Conservation (phyloP, 2,113 vertebrate species). For the Hystrix brachyura region DNA sequence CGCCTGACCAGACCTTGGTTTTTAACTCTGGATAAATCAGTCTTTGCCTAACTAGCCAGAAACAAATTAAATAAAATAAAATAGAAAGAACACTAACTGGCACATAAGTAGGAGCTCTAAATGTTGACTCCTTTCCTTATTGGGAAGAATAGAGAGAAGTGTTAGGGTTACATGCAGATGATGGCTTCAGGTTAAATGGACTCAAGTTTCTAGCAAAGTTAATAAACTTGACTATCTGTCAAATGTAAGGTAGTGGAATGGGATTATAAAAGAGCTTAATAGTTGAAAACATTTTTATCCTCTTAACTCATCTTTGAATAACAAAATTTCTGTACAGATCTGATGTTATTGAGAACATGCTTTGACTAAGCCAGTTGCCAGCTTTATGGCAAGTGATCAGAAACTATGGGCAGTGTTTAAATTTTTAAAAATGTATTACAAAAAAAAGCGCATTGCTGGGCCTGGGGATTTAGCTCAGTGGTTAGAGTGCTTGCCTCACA, state of each 20-base stretch:
- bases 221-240: background rate
- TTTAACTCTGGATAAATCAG: background rate
- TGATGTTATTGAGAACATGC: background rate
- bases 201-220: background rate
- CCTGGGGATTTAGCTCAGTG: too few relatives aligned
- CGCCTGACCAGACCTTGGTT: background rate
- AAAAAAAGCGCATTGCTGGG: background rate
- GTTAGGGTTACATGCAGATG: background rate
- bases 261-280: slow-evolving; percentile 7
- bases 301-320: background rate
- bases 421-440: background rate
- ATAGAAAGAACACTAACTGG: background rate
- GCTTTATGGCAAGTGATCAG: background rate
- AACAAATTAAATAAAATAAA: slow-evolving; percentile 18
- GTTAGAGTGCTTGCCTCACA: too few relatives aligned
- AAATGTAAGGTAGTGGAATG: background rate
- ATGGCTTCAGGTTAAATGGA: background rate
- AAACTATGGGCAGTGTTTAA: background rate
- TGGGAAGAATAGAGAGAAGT: background rate
- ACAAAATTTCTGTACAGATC: background rate
- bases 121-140: background rate
- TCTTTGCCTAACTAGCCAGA: background rate
- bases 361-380: background rate
- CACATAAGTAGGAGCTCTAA: background rate
- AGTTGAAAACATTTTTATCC: slow-evolving; percentile 34